phyloP scores from a whole-genome alignment of 2,113 vertebrate species.

The Heterocephalus glaber region DNA sequence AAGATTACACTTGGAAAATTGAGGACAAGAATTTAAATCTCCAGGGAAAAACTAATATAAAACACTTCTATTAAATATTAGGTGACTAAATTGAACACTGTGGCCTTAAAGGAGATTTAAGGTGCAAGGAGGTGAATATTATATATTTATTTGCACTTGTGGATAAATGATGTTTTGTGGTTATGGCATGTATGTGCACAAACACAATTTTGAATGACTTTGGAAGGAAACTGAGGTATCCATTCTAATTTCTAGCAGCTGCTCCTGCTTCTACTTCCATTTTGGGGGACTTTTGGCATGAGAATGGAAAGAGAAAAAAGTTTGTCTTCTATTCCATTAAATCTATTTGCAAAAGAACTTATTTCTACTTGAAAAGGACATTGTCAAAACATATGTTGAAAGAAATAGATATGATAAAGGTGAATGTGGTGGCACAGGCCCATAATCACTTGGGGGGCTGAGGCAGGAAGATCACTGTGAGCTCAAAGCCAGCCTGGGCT shows the following conservation, averaged over 20 bases:
- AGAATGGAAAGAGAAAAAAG: background rate
- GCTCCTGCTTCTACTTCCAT: background rate
- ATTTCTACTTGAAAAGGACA: background rate
- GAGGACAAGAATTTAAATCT: constrained; percentile 25
- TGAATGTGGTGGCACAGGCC: background rate
- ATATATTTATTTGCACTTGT: background rate
- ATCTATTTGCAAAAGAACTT: background rate
- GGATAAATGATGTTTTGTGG: background rate
- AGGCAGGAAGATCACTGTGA: background rate
- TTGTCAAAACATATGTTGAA: background rate
- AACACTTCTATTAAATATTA: constrained; percentile 30
- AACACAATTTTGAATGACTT: background rate
- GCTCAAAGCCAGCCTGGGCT: background rate
- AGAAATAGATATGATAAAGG: background rate
- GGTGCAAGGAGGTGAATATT: background rate
- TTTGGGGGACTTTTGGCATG: background rate
- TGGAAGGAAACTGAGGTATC: background rate
- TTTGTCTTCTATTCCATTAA: background rate
- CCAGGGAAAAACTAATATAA: background rate
- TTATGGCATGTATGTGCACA: background rate
- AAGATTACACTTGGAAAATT: background rate
- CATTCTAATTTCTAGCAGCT: background rate
- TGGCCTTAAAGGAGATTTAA: background rate
- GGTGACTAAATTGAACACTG: background rate
- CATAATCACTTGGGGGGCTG: background rate